Evolutionary conservation across 2,113 vertebrate genomes (phyloP).

Genomic region (Nycticryphes semicollaris): DNA sequence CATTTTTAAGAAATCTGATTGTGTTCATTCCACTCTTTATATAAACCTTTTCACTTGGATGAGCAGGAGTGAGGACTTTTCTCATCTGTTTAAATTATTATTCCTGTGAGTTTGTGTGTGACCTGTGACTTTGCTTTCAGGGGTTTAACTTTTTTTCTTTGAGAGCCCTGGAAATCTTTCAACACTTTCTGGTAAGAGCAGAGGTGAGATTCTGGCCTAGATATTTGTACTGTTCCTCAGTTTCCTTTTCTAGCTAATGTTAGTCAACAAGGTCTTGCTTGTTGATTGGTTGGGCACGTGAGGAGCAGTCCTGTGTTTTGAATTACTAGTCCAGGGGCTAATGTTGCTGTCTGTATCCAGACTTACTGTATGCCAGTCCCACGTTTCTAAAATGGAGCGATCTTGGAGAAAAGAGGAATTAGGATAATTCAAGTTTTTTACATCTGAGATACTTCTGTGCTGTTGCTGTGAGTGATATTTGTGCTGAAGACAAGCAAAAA

Average conservation of each 20-base stretch:
- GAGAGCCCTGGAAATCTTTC: neutral
- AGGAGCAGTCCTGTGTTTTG: neutral
- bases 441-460: neutral
- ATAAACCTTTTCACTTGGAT: neutral
- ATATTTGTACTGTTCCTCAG: neutral
- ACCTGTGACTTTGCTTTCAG: neutral
- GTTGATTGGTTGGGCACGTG: neutral
- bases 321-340: neutral
- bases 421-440: neutral
- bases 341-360: neutral
- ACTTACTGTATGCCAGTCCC: neutral
- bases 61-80: neutral
- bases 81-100: neutral
- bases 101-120: neutral
- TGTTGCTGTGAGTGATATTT: neutral
- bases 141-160: neutral
- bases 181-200: neutral
- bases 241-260: neutral
- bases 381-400: neutral
- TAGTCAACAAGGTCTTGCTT: neutral
- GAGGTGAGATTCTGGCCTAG: neutral
- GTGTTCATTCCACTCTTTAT: fast-evolving
- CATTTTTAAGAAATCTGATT: neutral
- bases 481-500: neutral
- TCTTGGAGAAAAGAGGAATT: neutral